Base-by-base conservation (phyloP, 2,888 invertebrate species). In the Caenorhabditis japonica region DNA sequence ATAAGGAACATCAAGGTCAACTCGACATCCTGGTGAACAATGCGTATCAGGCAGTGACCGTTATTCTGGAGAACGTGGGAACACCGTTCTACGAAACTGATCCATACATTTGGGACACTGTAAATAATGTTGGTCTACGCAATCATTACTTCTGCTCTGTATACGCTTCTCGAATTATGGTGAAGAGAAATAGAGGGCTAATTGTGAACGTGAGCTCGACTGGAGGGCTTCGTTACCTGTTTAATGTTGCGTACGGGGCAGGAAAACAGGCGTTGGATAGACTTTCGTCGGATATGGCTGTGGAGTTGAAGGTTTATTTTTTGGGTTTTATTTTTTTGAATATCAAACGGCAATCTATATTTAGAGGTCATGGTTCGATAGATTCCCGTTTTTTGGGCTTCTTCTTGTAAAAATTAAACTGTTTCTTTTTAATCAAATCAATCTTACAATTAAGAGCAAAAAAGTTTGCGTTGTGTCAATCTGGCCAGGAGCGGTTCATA, bases 211-310 rank as follows among this genome's bases (percentile, higher is more conserved):
- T 90, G 4, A 88, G 88, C 5, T 89, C 89, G 0, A 66, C 78
- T 17, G 89, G 90, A 4, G 89, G 89, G 4, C 82, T 89, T 1
- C 58, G 61, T 25, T 90, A 90, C 73, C 72, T 89, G 17, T 89
- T 89, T 77, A 88, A 88, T 73, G 87, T 88, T 0, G 79, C 89
- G 0, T 89, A 89, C 71, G 89, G 90, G 5, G 82, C 89, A 13
- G 89, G 89, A 7, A 89, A 89, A 75, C 87, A 84, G 38, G 89
- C 89, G n/a, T 87, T 89, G 58, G 89, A 90, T 75, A 79, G 90
- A 23, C 87, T 90, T 88, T 87, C 89, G 0, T 88, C 85, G 1
- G 90, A 90, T 77, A 89, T 88, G 78, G 89, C 86, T 0, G 30
- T 84, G 8, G 90, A 90, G 68, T 79, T 89, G 43, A 69, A 58